Base-by-base conservation (phyloP, 2,797 vertebrate genomes). In the Chanos chanos region DNA sequence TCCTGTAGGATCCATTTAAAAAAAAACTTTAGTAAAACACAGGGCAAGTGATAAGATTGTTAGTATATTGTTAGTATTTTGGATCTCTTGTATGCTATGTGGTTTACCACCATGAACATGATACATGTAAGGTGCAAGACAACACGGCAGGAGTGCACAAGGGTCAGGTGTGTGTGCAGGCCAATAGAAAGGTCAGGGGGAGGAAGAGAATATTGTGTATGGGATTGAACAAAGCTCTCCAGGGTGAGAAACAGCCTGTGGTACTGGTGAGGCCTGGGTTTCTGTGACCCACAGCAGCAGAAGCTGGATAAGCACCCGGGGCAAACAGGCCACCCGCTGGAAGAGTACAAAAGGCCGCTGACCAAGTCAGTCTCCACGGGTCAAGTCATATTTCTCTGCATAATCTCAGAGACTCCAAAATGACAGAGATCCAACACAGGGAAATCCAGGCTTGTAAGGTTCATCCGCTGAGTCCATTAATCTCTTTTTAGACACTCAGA, bases 251-350 rank as follows among this genome's bases (percentile, higher is more conserved):
- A 59, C 16, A 48, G 25, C 41, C 44, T 18, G 39, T 31, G 49
- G 52, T 31, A 22, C 21, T 66, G 53, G 40, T 50, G 57, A 62
- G 47, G 21, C 33, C 56, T 33, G 61, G 62, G 66, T 40, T 60
- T 61, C 22, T 54, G 41, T 68, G 70, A 52, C 63, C 63, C 59
- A 41, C 18, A 44, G 59, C 22, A 41, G 5, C 19, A 4, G 36
- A 40, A 25, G 30, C 58, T 54, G 48, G 54, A 62, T 59, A 48
- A 59, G 27, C 16, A 63, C 67, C 67, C 66, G 67, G 58, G 55
- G 67, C 49, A 60, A 55, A 19, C 19, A 64, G 61, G 67, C 34
- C 67, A 59, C 61, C 61, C 59, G 55, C 67, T 63, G 67, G 67
- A 55, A 39, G 40, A 40, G 62, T 61, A 65, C 55, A 52, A 68